Evolutionary conservation across 2,113 vertebrate species (phyloP), one percentile per base, ranked within the genome.

Genomic region (Scolopax mira): DNA sequence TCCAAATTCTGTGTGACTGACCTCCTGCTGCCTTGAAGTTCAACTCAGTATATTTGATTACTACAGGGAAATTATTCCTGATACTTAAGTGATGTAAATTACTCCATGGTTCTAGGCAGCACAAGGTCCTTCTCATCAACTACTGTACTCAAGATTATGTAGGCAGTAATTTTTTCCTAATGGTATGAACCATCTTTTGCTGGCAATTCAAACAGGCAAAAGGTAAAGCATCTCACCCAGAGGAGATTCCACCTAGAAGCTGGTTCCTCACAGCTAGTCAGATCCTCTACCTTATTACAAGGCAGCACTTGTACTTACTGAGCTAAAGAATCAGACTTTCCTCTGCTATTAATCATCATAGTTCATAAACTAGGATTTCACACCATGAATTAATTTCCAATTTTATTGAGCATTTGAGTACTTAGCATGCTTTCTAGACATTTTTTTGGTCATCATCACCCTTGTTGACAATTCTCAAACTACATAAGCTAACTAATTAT

Each of bases 381-480:
- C 49, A 37, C 10, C 62, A 79, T 85, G 93, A 97, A 91, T 87
- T 87, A 91, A 69, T 82, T 89, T 89, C 54, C 58, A 75, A 49
- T 89, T 94, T 95, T 94, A 95, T 46, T 70, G 84, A 86, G 87
- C 54, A 89, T 94, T 92, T 84, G 74, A 95, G 66, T 87, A 89
- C 54, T 79, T 69, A 69, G 48, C 57, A 78, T 84, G 84, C 73
- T 93, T 92, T 95, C 69, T 79, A 90, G 65, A 75, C 65, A 94
- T 72, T 74, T 82, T 44, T 44, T 92, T 85, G 71, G 84, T 62
- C n/a, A 72, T 84, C 49, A 82, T 57, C 78, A 77, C 23, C 49
- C 30, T 86, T 70, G 44, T 18, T 62, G 46, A 57, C 66, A 95
- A 91, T 69, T 92, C 74, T 82, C 37, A 79, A 88, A 72, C 44